Evolutionary conservation across 1,140 invertebrate species (phyloP).

Genomic region (Heliconius melpomene): DNA sequence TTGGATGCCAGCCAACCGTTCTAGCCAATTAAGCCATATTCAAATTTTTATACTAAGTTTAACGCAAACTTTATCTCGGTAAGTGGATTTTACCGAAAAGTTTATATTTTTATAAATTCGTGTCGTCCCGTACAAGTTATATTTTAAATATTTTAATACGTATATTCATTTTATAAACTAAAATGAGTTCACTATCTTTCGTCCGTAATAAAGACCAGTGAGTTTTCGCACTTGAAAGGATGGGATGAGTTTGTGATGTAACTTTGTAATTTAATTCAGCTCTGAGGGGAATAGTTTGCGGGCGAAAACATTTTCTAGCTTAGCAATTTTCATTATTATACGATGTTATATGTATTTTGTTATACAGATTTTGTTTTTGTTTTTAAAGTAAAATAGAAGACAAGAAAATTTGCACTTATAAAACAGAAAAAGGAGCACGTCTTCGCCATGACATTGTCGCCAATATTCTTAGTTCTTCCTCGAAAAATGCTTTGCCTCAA

Average conservation of each 20-base stretch:
- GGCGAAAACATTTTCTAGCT: neutral
- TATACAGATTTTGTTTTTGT: neutral
- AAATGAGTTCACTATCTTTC: conserved; percentile 4
- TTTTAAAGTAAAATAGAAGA: neutral
- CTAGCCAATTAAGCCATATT: neutral
- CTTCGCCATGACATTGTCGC: too few relatives aligned
- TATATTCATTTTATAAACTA: neutral
- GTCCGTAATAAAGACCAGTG: neutral
- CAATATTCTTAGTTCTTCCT: too few relatives aligned
- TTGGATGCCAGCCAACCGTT: neutral
- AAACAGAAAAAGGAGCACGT: neutral
- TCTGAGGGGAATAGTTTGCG: neutral
- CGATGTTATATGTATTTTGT: neutral
- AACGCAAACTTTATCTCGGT: neutral
- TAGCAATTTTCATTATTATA: neutral
- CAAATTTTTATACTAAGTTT: neutral
- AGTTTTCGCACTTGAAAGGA: conserved; percentile 6
- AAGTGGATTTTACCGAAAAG: neutral
- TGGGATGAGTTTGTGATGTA: conserved; percentile 1
- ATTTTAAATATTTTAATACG: conserved; percentile 4
- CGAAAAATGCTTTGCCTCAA: too few relatives aligned
- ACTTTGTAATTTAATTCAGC: conserved; percentile 7
- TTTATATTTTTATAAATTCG: neutral
- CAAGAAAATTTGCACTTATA: neutral
- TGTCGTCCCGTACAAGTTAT: neutral